Evolutionary conservation across 2,888 invertebrate genomes (phyloP).

Genomic region (Philonicus albiceps): DNA sequence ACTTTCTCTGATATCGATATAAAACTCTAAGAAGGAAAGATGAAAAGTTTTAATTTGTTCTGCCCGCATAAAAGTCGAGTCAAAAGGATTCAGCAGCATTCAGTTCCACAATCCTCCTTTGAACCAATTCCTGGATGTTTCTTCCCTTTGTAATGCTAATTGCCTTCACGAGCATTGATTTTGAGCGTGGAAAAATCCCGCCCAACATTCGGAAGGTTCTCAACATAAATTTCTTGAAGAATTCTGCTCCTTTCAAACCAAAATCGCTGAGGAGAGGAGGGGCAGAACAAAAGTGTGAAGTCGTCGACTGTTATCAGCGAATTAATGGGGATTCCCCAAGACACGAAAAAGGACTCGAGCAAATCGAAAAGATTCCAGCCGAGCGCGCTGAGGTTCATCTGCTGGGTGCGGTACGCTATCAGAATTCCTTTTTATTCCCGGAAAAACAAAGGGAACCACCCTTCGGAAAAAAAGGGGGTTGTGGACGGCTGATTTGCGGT

Average conservation of each 20-base stretch:
- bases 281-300: slow-evolving; percentile 13
- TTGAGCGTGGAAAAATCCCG: neutral
- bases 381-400: neutral
- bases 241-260: neutral
- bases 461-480: neutral
- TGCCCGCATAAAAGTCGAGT: neutral
- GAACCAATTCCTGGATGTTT: neutral
- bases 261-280: neutral
- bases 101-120: neutral
- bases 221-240: neutral
- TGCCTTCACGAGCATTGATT: neutral
- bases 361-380: neutral
- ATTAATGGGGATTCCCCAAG: slow-evolving; percentile 20
- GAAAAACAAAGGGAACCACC: neutral
- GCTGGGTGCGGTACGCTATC: neutral
- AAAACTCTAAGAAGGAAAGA: neutral
- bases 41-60: neutral
- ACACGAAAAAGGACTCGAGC: slow-evolving; percentile 1
- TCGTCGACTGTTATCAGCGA: slow-evolving; percentile 21
- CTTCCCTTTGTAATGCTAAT: slow-evolving; percentile 9
- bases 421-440: neutral
- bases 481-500: neutral
- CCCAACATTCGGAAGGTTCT: neutral
- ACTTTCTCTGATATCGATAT: neutral
- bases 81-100: neutral